Base-by-base conservation (phyloP, 2,888 invertebrate species). In the Lamproptera curius region DNA sequence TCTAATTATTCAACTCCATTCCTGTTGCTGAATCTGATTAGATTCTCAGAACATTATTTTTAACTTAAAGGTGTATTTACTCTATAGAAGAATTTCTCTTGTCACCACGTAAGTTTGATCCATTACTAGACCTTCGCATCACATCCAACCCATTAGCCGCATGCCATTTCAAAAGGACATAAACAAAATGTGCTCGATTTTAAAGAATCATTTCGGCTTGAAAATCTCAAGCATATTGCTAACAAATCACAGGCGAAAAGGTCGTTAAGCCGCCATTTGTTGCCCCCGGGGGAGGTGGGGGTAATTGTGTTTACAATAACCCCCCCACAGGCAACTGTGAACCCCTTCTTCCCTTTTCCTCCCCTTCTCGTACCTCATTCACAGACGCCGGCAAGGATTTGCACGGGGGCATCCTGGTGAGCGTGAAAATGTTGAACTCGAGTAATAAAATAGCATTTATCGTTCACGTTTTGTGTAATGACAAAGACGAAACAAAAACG, bases 181-280 rank as follows among this genome's bases (percentile, higher is more conserved):
- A 28, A 28, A 33, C 42, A 20, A 16, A 42, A 42, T 33, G 40
- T 45, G 35, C 33, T 16, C 44, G 46, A 39, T 52, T 46, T 52
- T 51, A 55, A 48, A 58, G 45, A 73, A 60, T 68, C 71, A 73
- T 77, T 79, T 70, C 67, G 65, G 73, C 75, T 76, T 76, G 78
- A n/a, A 81, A 80, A 85, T 81, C 81, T 82, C 72, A 78, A 77
- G 81, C 84, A 82, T 85, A 86, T 84, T 85, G 85, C 82, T 81
- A 83, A 86, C 86, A 86, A 86, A 86, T 85, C 85, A 85, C 83
- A 70, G 65, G 73, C 74, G 78, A 85, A 85, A 84, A 78, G 85
- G 81, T 84, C 86, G 86, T 86, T 86, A 84, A 85, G 83, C 81
- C 73, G 70, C 77, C 82, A 80, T 86, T 86, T 80, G 82, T 76